phyloP scores from a whole-genome alignment of 2,113 vertebrate species.

The Corythaixoides concolor region DNA sequence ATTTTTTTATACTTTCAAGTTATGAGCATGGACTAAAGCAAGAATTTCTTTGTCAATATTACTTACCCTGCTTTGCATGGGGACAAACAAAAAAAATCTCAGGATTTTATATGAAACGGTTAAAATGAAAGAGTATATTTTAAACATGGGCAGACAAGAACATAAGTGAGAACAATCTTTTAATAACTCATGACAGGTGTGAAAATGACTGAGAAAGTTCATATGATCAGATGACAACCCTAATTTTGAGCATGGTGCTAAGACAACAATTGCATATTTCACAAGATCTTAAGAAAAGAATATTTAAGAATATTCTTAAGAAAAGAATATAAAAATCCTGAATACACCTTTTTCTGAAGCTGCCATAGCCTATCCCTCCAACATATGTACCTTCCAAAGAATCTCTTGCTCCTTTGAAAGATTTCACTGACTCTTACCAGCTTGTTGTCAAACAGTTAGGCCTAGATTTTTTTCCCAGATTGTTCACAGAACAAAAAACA shows the following conservation, averaged over 20 bases:
- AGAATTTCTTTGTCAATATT: background rate
- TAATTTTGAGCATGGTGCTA: background rate
- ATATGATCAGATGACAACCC: background rate
- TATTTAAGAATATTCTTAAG: no score
- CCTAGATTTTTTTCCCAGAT: background rate
- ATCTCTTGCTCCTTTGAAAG: background rate
- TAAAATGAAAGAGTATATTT: background rate
- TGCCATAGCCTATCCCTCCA: background rate
- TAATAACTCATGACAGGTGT: background rate
- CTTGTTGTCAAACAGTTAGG: background rate
- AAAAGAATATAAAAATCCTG: no score
- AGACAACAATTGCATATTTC: background rate
- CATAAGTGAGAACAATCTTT: background rate
- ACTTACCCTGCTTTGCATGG: background rate
- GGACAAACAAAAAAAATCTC: background rate
- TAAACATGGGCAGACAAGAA: background rate
- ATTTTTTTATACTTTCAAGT: background rate
- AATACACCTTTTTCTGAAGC: background rate
- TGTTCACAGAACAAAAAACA: background rate
- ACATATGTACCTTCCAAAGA: background rate
- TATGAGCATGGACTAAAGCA: background rate
- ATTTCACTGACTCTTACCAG: background rate
- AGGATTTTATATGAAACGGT: background rate
- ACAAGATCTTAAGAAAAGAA: background rate
- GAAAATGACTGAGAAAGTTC: background rate